Conservation (phyloP, 2,888 invertebrate species). For the Cylloceria caligata region DNA sequence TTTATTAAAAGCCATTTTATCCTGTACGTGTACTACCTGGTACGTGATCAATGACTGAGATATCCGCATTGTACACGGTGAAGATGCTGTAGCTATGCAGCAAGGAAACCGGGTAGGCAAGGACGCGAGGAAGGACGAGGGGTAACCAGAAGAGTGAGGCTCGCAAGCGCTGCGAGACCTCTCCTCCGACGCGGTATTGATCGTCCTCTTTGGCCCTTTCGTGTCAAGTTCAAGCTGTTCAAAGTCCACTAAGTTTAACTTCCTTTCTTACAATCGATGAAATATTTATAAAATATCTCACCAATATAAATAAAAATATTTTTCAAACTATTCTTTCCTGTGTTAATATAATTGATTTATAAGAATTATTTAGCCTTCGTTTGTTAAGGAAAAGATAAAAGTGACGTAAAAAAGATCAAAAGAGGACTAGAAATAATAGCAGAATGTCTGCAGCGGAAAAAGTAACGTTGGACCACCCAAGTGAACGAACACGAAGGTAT, state of each 20-base stretch:
- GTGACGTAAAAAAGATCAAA: background rate
- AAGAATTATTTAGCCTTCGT: background rate
- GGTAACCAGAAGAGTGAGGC: conserved; percentile 77
- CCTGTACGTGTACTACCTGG: background rate
- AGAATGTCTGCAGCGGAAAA: background rate
- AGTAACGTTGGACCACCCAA: conserved; percentile 32
- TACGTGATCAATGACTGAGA: conserved; percentile 19
- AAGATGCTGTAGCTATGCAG: conserved; percentile 25
- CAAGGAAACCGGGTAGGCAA: conserved; percentile 34
- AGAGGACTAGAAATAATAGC: background rate
- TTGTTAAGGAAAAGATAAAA: background rate
- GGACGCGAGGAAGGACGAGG: conserved; percentile 56
- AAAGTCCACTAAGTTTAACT: conserved; percentile 72
- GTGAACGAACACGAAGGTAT: conserved; percentile 14
- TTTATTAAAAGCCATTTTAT: background rate
- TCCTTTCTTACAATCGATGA: background rate
- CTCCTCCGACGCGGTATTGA: conserved; percentile 78
- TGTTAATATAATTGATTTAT: background rate
- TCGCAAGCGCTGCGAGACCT: conserved; percentile 79
- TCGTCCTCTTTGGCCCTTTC: conserved; percentile 79
- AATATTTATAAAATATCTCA: conserved; percentile 19
- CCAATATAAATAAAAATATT: background rate
- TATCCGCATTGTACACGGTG: conserved; percentile 11
- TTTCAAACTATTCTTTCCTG: background rate
- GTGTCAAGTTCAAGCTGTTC: conserved; percentile 81